These are phyloP conservation scores for Nymphalis c-album DNA, from an alignment of 2,888 invertebrate genomes.

Conservation along the genomic window DNA sequence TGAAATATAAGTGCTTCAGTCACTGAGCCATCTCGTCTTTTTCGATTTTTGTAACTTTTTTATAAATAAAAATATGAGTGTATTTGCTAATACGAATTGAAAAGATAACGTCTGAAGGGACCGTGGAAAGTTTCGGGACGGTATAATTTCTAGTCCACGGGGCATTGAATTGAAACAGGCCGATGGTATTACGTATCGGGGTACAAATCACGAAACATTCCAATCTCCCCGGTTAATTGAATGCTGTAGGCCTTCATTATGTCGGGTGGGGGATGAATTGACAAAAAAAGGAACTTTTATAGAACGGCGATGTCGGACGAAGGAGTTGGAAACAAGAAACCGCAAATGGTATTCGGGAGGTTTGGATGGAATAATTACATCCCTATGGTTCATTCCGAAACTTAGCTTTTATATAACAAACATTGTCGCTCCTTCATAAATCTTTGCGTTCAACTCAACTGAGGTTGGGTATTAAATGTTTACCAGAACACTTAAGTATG, in stretches of 20 bases:
- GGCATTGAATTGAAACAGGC: conserved; percentile 56
- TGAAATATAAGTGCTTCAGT: too few relatives aligned
- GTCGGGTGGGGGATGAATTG: conserved; percentile 55
- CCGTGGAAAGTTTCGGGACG: conserved; percentile 4
- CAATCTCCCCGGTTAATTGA: conserved; percentile 75
- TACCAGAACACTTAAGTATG: conserved; percentile 55
- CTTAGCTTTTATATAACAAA: conserved; percentile 66
- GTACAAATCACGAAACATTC: conserved; percentile 78
- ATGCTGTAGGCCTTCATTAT: conserved; percentile 78
- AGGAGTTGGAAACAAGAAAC: conserved; percentile 63
- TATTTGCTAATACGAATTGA: conserved; percentile 8
- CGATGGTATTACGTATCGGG: conserved; percentile 67
- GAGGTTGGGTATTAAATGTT: conserved; percentile 65
- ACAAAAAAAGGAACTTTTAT: conserved; percentile 71
- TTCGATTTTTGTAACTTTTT: not conserved
- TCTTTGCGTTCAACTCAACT: conserved; percentile 47
- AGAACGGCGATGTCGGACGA: conserved; percentile 54
- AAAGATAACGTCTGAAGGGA: conserved; percentile 1
- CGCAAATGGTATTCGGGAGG: conserved; percentile 70
- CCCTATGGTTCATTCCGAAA: conserved; percentile 50
- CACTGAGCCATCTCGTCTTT: too few relatives aligned
- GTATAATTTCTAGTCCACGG: conserved; percentile 10
- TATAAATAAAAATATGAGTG: not conserved
- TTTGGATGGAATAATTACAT: conserved; percentile 69
- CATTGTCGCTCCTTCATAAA: conserved; percentile 57